Evolutionary conservation across 2,888 invertebrate species (phyloP).

Genomic region (Drosophila merina): DNA sequence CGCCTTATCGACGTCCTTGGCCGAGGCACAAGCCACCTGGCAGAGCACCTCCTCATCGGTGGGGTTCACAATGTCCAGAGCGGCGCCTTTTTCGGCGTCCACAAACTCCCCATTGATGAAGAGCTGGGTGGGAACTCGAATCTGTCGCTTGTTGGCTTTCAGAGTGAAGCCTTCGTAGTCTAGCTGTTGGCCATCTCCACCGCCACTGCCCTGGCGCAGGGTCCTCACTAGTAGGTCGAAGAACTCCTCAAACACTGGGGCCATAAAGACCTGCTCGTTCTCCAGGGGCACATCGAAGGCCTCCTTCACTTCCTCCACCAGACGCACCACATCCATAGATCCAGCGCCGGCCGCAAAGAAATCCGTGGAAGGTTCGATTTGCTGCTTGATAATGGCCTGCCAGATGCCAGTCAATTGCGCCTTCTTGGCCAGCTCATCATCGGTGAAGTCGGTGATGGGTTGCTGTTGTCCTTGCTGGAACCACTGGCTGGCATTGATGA

Average conservation of each 20-base stretch:
- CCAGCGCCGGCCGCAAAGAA: slow-evolving; percentile 98
- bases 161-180: slow-evolving; percentile 90
- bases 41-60: slow-evolving; percentile 92
- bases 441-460: slow-evolving; percentile 87
- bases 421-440: slow-evolving; percentile 89
- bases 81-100: slow-evolving; percentile 88
- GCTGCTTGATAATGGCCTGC: slow-evolving; percentile 92
- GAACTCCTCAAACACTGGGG: slow-evolving; percentile 94
- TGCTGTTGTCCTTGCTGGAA: slow-evolving; percentile 86
- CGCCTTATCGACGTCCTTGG: slow-evolving; percentile 93
- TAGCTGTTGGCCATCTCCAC: slow-evolving; percentile 85
- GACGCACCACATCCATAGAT: slow-evolving; percentile 96
- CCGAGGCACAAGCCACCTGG: slow-evolving; percentile 89
- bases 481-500: slow-evolving; percentile 92
- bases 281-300: slow-evolving; percentile 90
- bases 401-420: slow-evolving; percentile 89
- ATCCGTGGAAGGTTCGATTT: slow-evolving; percentile 91
- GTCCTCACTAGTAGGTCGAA: slow-evolving; percentile 88
- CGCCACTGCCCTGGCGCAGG: slow-evolving; percentile 86
- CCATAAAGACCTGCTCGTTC: slow-evolving; percentile 97
- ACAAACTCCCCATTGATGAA: slow-evolving; percentile 96
- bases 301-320: slow-evolving; percentile 96
- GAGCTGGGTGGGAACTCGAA: slow-evolving; percentile 94
- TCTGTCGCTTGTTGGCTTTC: slow-evolving; percentile 91
- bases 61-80: slow-evolving; percentile 91